Percentiles rank a stretch among this genome's conserved stretches.
phyloP scores from a whole-genome alignment of 2,888 invertebrate genomes.

The Autographa gamma region DNA sequence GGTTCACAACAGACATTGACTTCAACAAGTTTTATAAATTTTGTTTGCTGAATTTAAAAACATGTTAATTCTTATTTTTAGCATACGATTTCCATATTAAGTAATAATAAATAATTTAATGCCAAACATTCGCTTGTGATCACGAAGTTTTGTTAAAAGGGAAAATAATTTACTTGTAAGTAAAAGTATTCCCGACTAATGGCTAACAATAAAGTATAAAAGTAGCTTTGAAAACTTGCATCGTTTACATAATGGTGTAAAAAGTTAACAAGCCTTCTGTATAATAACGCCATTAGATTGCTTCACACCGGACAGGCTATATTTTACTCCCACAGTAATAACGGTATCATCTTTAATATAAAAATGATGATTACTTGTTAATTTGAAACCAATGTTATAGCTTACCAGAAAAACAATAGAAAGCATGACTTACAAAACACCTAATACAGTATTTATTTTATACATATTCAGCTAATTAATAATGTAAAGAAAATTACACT shows the following conservation, averaged over 20 bases:
- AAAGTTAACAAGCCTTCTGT: slow-evolving; percentile 44
- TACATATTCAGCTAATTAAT: neutral
- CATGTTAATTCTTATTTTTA: neutral
- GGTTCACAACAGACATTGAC: slow-evolving; percentile 12
- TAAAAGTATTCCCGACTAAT: neutral
- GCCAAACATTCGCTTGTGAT: neutral
- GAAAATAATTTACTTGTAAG: too few species aligned
- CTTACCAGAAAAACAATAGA: slow-evolving; percentile 32
- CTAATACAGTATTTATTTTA: neutral
- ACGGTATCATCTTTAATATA: slow-evolving; percentile 51
- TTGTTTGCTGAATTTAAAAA: slow-evolving; percentile 7
- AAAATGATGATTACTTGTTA: slow-evolving; percentile 46
- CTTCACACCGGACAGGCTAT: slow-evolving; percentile 38
- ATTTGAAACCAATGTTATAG: slow-evolving; percentile 48
- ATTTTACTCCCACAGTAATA: slow-evolving; percentile 55
- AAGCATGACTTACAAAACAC: slow-evolving; percentile 9
- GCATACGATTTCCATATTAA: neutral
- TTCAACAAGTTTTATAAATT: neutral
- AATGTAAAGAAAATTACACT: slow-evolving; percentile 20
- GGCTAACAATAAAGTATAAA: neutral
- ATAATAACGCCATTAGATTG: slow-evolving; percentile 50
- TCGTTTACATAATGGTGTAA: slow-evolving; percentile 27
- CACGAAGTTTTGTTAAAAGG: too few species aligned
- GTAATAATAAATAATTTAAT: neutral
- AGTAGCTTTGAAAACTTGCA: neutral